These are phyloP conservation scores for Nerophis ophidion DNA, from an alignment of 2,113 vertebrate genomes.

Conservation along the genomic window DNA sequence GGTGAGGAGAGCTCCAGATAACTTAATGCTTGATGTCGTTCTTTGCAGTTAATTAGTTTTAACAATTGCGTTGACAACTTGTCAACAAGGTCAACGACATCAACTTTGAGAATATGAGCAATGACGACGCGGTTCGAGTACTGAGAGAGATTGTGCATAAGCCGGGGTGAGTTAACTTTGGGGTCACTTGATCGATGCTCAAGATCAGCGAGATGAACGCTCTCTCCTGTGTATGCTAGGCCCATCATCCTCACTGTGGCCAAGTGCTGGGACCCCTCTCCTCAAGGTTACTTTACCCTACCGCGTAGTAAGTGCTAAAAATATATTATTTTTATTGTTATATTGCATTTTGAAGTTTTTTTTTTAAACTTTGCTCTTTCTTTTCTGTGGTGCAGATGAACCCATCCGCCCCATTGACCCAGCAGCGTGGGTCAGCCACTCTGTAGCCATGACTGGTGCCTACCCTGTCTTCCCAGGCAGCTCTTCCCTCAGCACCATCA, in stretches of 20 bases:
- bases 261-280: conserved; percentile 88
- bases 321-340: not conserved
- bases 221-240: conserved; percentile 47
- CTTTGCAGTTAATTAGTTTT: not conserved
- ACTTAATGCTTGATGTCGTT: not conserved
- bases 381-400: conserved; percentile 68
- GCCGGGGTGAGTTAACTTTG: conserved; percentile 72
- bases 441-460: conserved; percentile 78
- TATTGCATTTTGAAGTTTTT: not conserved
- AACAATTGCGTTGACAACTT: not conserved
- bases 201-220: not conserved
- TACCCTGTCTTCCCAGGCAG: conserved; percentile 81
- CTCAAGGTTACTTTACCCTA: conserved; percentile 86
- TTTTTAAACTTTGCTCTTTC: not conserved
- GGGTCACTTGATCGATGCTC: not conserved
- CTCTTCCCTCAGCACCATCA: conserved; percentile 81
- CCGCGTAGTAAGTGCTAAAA: conserved; percentile 77
- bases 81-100: conserved; percentile 81
- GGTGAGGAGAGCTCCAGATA: conserved; percentile 53
- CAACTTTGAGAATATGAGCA: conserved; percentile 92
- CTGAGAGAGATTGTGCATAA: conserved; percentile 88
- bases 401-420: conserved; percentile 87
- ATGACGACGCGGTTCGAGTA: conserved; percentile 83
- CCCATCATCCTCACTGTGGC: conserved; percentile 87
- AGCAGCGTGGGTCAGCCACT: conserved; percentile 83